Evolutionary conservation across 2,113 vertebrate species (phyloP).

Genomic region (Numenius arquata): DNA sequence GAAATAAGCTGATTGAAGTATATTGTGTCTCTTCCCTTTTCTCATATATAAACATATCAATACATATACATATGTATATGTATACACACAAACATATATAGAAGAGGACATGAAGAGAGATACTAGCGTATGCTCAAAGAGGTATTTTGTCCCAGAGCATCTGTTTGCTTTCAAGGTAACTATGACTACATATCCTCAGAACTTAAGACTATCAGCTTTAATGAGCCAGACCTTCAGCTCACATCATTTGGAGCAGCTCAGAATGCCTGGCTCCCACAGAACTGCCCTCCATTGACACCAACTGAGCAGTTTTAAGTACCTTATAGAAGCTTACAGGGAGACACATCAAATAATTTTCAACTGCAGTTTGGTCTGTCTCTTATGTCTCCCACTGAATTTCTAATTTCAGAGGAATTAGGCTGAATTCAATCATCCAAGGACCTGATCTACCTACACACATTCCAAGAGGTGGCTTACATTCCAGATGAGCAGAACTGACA

Average conservation of each 20-base stretch:
- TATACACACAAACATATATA: not conserved
- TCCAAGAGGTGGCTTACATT: not conserved
- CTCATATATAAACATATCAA: not conserved
- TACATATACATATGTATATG: too few species aligned
- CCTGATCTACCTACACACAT: not conserved
- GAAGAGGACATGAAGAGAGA: not conserved
- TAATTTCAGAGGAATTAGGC: not conserved
- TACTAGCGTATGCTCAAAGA: not conserved
- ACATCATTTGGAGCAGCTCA: not conserved
- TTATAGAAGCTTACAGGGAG: not conserved
- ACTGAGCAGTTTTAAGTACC: not conserved
- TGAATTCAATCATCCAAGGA: not conserved
- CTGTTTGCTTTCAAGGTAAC: not conserved
- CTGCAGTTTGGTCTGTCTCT: not conserved
- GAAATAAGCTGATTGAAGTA: not conserved
- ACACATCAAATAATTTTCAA: not conserved
- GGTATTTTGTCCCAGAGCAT: not conserved
- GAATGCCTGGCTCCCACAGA: not conserved
- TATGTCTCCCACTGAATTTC: not conserved
- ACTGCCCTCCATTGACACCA: not conserved
- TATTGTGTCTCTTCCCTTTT: not conserved
- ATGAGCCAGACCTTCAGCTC: not conserved
- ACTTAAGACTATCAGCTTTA: not conserved
- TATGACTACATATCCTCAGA: fast-evolving
- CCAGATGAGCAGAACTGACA: not conserved